A percentile compares a stretch with the other conserved stretches of the same genome.
Conservation (phyloP, 1,140 invertebrate genomes). For the Lepidurus arcticus region DNA sequence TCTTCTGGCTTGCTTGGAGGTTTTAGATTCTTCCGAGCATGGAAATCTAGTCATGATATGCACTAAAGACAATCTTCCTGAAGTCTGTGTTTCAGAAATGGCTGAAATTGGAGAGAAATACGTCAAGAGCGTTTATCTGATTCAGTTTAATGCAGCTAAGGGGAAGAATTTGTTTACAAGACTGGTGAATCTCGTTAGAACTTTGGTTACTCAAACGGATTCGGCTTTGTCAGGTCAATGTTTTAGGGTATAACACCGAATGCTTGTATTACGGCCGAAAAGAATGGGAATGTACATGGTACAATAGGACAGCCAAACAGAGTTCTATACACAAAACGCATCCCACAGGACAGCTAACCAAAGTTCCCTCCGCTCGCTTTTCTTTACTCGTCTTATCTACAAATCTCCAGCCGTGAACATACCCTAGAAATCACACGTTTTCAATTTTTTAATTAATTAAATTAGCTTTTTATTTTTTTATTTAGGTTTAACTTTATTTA, state of each 20-base stretch:
- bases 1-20: background rate
- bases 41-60: background rate
- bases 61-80: background rate
- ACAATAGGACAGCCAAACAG: background rate
- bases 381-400: background rate
- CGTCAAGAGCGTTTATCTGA: background rate
- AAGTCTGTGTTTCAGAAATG: background rate
- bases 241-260: background rate
- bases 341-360: background rate
- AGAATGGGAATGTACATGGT: background rate
- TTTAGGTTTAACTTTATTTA: too few species aligned
- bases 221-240: background rate
- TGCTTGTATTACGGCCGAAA: background rate
- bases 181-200: background rate
- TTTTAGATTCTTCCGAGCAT: background rate
- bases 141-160: background rate
- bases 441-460: slow-evolving; percentile 28
- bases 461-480: slow-evolving; percentile 34
- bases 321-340: background rate
- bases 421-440: slow-evolving; percentile 42
- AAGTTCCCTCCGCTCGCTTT: background rate
- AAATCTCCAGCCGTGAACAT: slow-evolving; percentile 49
- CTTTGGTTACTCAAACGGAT: background rate
- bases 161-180: background rate
- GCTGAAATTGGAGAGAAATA: background rate